Evolutionary conservation across 2,113 vertebrate species (phyloP), one percentile per base, ranked within the genome.

Genomic region (Alaudala cheleensis): DNA sequence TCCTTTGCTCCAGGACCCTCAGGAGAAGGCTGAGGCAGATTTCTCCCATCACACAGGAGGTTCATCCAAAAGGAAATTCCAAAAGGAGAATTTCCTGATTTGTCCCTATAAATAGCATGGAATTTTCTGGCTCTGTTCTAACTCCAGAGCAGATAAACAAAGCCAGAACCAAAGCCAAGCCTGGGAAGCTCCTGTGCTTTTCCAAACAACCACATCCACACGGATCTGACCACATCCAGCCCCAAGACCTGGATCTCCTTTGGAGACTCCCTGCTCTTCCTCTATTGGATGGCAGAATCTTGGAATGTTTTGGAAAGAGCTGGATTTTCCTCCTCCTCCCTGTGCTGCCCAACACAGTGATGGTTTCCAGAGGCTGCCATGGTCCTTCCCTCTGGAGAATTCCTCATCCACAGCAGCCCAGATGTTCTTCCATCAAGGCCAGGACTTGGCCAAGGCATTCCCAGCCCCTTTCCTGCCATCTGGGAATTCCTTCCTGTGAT

Each of bases 181-280:
- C 20, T 9, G 16, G 18, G 25, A 39, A 65, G 33, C 65, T 11
- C 10, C 28, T 2, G 14, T 0, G 33, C 25, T 6, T 20, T 25
- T 51, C 12, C 34, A 16, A 14, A 12, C 37, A 37, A 34, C 31
- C 47, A 4, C 3, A 31, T 14, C 47, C 62, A 25, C 2, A 14
- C 0, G 11, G 60, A 45, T 4, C 14, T 3, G 13, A 21, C 3
- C 1, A 2, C 0, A 0, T 4, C 47, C 51, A 5, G 3, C 2
- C 14, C 53, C 39, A 28, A 16, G 5, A 19, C 2, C 44, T 11
- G 7, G 4, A 37, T 24, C 20, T 47, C 58, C 39, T 42, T 0
- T 2, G 23, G 33, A 45, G 14, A 8, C 19, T 31, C 29, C 14
- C 44, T 3, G 11, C 14, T 44, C 21, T 20, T 81, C 49, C 9